Evolutionary conservation across 2,888 invertebrate genomes (phyloP), one percentile per base, ranked within the genome.

Genomic region (Buathra laborator): DNA sequence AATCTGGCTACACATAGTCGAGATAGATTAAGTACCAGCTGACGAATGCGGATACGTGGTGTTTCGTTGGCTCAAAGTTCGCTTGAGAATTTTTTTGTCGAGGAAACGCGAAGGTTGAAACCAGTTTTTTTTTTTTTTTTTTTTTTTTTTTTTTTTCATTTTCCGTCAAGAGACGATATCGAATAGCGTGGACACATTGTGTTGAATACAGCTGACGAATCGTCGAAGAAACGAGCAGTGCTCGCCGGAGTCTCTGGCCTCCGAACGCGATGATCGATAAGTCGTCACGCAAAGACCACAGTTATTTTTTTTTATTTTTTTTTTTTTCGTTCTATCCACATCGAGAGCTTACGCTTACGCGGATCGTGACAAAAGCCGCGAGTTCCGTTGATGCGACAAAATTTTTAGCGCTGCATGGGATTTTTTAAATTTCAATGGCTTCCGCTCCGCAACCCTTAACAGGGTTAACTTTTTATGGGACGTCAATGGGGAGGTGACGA

Each of bases 51-150:
- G 37, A 24, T 14, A 53, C 53, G 53, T 44, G 12, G 24, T 56
- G 56, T 71, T 71, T 71, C 12, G 16, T 4, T 16, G 71, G 71
- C 43, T 71, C 56, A 56, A 56, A 71, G 43, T 71, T 44, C 56
- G 71, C 43, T 14, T 37, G 71, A 56, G 24, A 37, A 2, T 56
- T 71, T 71, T 56, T 71, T 56, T 43, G 53, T 53, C 43, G 43
- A 12, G 46, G 5, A 43, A 71, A 56, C 59, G 14, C 24, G 10
- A 16, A 71, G 37, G 37, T 37, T 19, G 53, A 5, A 16, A 51
- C 6, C 14, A 10, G 12, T 14, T 19, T 44, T 12, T 24, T 48
- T 6, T 24, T n/a, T n/a, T 32, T 7, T 37, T n/a, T 66, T 43
- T 43, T 66, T 37, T n/a, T 66, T 43, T 43, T 66, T 37, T 43